phyloP scores from a whole-genome alignment of 2,888 invertebrate genomes.

The Colostygia pectinataria region DNA sequence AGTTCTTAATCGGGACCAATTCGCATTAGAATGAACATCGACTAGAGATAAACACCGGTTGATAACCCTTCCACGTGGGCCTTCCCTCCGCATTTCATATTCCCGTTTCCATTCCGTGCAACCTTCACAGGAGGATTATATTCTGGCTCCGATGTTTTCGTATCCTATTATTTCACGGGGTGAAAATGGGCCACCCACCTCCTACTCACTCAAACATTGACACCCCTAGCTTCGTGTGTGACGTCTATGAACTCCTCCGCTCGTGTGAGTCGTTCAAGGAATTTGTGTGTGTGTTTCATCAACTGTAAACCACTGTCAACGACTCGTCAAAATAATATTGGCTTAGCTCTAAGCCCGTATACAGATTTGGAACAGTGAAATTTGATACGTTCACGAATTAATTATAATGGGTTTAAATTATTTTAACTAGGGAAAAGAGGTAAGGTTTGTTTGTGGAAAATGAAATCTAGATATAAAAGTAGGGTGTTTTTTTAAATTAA shows the following conservation, averaged over 20 bases:
- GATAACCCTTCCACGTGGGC: conserved; percentile 76
- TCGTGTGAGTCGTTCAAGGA: conserved; percentile 47
- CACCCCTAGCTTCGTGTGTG: conserved; percentile 49
- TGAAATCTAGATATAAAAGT: not conserved
- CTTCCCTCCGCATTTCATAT: conserved; percentile 81
- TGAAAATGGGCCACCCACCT: conserved; percentile 80
- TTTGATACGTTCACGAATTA: conserved; percentile 71
- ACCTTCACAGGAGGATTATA: conserved; percentile 81
- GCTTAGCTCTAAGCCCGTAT: conserved; percentile 69
- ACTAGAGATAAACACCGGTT: conserved; percentile 61
- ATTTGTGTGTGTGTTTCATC: conserved; percentile 72
- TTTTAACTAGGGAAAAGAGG: conserved; percentile 31
- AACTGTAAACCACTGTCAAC: conserved; percentile 81
- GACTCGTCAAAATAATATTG: conserved; percentile 82
- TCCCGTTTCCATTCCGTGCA: conserved; percentile 78
- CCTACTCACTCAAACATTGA: conserved; percentile 65
- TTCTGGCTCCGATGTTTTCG: conserved; percentile 82
- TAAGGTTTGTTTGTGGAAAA: conserved; percentile 13
- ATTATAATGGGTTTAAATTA: conserved; percentile 45
- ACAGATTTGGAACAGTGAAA: conserved; percentile 63
- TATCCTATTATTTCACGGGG: conserved; percentile 83
- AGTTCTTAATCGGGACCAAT: conserved; percentile 31
- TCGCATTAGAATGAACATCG: conserved; percentile 55
- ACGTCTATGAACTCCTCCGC: conserved; percentile 41
- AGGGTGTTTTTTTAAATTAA: not conserved